Percentiles rank a stretch among this genome's conserved stretches.
These are phyloP conservation scores for Syngnathus acus DNA, from an alignment of 2,797 vertebrate species.

Conservation along the genomic window DNA sequence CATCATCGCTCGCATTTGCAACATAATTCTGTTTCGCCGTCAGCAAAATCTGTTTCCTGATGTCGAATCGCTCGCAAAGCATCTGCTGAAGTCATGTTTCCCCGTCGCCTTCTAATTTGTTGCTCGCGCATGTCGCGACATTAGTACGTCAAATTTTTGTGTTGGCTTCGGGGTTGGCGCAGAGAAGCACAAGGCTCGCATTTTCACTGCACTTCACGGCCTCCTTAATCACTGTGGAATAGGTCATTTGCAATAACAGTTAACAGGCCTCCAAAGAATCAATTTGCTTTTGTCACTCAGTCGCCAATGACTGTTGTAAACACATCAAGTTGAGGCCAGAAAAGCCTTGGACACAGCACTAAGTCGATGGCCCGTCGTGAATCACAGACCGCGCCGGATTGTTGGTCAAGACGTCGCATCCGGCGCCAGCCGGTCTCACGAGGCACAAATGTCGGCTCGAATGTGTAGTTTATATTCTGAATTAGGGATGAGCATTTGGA, in stretches of 20 bases:
- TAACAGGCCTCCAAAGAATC: constrained; percentile 59
- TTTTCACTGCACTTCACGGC: constrained; percentile 50
- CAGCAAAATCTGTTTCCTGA: constrained; percentile 19
- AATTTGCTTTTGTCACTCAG: constrained; percentile 67
- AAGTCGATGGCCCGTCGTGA: constrained; percentile 64
- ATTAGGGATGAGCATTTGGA: neutral
- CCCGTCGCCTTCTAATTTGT: constrained; percentile 27
- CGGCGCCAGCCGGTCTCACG: constrained; percentile 21
- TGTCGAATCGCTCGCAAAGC: constrained; percentile 8
- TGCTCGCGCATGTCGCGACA: constrained; percentile 22
- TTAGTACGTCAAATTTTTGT: constrained; percentile 17
- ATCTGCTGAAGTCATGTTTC: constrained; percentile 21
- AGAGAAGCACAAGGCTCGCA: constrained; percentile 35
- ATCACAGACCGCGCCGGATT: constrained; percentile 53
- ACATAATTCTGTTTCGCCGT: constrained; percentile 24
- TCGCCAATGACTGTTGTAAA: constrained; percentile 64
- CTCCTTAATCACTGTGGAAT: constrained; percentile 57
- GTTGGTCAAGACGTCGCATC: constrained; percentile 53
- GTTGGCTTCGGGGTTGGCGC: constrained; percentile 19
- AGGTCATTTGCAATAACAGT: constrained; percentile 64
- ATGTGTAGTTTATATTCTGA: constrained; percentile 7
- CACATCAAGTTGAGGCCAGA: constrained; percentile 59
- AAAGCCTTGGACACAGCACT: constrained; percentile 60
- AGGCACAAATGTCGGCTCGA: constrained; percentile 22
- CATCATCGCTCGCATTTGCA: constrained; percentile 32